Evolutionary conservation across 2,888 invertebrate genomes (phyloP).

Genomic region (Kryphioiulus occultus): DNA sequence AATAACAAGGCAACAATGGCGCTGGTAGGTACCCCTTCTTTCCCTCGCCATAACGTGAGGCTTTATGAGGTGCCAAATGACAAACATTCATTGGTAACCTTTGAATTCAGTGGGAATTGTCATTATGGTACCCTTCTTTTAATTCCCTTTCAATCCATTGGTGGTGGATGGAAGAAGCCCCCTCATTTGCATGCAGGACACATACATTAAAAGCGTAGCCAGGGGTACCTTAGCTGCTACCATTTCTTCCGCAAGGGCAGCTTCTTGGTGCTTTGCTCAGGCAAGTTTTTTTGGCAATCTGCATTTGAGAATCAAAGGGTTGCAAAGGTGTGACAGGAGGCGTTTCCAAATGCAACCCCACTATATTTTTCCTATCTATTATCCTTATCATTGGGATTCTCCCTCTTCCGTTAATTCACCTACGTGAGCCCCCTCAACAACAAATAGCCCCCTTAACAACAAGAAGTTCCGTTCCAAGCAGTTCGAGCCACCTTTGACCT

Average conservation of each 20-base stretch:
- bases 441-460: not conserved
- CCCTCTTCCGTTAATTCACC: constrained; percentile 23
- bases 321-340: constrained; percentile 23
- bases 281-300: not conserved
- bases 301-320: not conserved
- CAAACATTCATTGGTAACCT: constrained; percentile 9
- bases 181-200: constrained; percentile 4
- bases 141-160: constrained; percentile 15
- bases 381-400: constrained; percentile 23
- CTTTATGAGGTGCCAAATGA: constrained; percentile 15
- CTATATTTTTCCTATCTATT: constrained; percentile 15
- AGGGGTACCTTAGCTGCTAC: not conserved
- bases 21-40: not conserved
- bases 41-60: not conserved
- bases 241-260: not conserved
- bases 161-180: constrained; percentile 8
- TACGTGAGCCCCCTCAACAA: not conserved
- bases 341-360: constrained; percentile 3
- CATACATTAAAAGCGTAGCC: not conserved
- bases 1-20: not conserved
- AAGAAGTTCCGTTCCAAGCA: not conserved
- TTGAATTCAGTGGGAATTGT: not conserved
- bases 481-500: constrained; percentile 2
- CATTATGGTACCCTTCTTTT: constrained; percentile 23
- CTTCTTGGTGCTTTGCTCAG: not conserved